A percentile compares a stretch with the other conserved stretches of the same genome.
Evolutionary conservation across 2,888 invertebrate species (phyloP).

Genomic region (Enchytraeus crypticus): DNA sequence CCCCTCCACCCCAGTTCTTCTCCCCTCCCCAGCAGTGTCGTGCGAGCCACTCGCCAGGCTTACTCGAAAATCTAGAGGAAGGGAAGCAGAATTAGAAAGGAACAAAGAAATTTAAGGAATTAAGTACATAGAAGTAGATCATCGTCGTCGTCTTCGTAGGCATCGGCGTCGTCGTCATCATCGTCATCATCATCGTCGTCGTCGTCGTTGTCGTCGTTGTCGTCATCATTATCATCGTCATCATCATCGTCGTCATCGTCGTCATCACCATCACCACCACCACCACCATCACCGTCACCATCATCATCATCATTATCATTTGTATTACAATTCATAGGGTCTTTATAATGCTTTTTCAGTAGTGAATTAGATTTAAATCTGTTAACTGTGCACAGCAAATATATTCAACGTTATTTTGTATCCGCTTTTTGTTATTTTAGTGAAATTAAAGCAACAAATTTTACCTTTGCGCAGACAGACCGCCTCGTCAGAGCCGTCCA

Average conservation of each 20-base stretch:
- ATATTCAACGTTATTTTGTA: too few species aligned
- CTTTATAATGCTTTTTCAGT: background rate
- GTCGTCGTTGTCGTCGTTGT: background rate
- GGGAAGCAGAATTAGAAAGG: background rate
- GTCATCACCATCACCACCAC: background rate
- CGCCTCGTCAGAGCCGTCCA: constrained; percentile 32
- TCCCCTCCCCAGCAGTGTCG: constrained; percentile 17
- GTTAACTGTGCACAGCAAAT: background rate
- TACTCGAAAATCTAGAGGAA: constrained; percentile 1
- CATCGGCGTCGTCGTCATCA: background rate
- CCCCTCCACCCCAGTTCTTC: constrained; percentile 48
- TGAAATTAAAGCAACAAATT: too few species aligned
- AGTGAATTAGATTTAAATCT: background rate
- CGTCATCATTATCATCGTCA: background rate
- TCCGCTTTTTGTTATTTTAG: too few species aligned
- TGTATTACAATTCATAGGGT: background rate
- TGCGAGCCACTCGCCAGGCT: background rate
- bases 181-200: background rate
- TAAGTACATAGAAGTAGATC: too few species aligned
- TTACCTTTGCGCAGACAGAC: constrained; percentile 25
- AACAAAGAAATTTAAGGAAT: too few species aligned
- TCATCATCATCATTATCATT: too few species aligned
- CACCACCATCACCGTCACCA: too few species aligned
- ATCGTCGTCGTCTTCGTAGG: too few species aligned
- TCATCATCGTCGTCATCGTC: background rate